These are phyloP conservation scores for Limnephilus lunatus DNA, from an alignment of 2,888 invertebrate species.

Conservation along the genomic window DNA sequence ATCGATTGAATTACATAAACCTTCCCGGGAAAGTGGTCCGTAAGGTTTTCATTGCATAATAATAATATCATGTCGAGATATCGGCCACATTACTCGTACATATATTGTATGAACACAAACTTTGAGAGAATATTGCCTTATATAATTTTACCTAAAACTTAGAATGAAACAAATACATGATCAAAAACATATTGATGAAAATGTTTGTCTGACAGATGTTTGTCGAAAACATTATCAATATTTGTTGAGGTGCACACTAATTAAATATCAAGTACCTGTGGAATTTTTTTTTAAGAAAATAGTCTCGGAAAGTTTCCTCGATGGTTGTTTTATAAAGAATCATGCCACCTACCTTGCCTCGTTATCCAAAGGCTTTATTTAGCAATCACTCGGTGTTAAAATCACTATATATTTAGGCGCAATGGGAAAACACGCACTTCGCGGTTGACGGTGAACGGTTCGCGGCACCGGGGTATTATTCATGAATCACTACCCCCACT, in stretches of 20 bases:
- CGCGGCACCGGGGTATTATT: conserved; percentile 39
- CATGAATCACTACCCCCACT: conserved; percentile 61
- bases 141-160: background rate
- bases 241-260: background rate
- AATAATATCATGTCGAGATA: background rate
- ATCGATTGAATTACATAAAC: background rate
- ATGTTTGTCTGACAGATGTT: background rate
- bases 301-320: background rate
- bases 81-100: too few species aligned
- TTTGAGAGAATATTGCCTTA: background rate
- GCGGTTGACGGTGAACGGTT: background rate
- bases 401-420: conserved; percentile 46
- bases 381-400: conserved; percentile 20
- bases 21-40: background rate
- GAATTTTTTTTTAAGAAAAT: background rate
- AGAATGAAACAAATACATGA: background rate
- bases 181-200: background rate
- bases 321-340: background rate
- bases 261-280: background rate
- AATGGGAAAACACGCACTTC: conserved; percentile 58
- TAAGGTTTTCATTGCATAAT: background rate
- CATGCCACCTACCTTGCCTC: conserved; percentile 58
- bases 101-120: background rate
- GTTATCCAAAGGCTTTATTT: conserved; percentile 37
- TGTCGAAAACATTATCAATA: background rate